Conservation (phyloP, 2,113 vertebrate species). For the Pseudopipra pipra region DNA sequence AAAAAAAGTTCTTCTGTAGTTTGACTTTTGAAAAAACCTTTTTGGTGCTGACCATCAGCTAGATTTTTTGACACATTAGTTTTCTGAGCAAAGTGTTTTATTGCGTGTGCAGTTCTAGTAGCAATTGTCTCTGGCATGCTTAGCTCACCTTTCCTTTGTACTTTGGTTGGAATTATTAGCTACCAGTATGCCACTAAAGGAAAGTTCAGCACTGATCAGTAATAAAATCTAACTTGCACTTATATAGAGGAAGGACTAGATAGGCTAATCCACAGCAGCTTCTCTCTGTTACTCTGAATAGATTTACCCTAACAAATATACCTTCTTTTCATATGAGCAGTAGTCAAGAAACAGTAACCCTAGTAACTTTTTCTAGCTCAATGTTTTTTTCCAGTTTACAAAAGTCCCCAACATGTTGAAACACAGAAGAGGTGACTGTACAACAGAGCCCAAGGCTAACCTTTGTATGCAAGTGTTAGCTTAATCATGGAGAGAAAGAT, state of each 20-base stretch:
- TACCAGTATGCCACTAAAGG: not conserved
- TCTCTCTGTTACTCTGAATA: not conserved
- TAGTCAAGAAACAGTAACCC: slow-evolving; percentile 35
- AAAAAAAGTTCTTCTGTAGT: not conserved
- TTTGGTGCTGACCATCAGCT: not conserved
- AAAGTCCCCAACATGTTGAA: slow-evolving; percentile 18
- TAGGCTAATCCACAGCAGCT: not conserved
- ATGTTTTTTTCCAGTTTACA: slow-evolving; percentile 23
- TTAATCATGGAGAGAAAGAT: not conserved
- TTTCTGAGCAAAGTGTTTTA: not conserved
- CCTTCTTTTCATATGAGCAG: not conserved
- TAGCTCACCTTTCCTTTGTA: not conserved
- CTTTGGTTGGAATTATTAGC: not conserved
- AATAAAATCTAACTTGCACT: not conserved
- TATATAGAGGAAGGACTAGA: not conserved
- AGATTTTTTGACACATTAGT: not conserved
- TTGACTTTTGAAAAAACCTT: not conserved
- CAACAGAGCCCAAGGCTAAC: slow-evolving; percentile 46
- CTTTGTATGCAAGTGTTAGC: not conserved
- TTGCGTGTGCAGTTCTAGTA: not conserved
- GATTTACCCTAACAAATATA: not conserved
- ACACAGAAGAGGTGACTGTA: slow-evolving; percentile 54
- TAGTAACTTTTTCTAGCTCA: slow-evolving; percentile 56
- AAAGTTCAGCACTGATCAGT: not conserved
- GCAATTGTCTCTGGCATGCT: not conserved